Evolutionary conservation across 2,888 invertebrate genomes (phyloP).

Genomic region (Thumatha senex): DNA sequence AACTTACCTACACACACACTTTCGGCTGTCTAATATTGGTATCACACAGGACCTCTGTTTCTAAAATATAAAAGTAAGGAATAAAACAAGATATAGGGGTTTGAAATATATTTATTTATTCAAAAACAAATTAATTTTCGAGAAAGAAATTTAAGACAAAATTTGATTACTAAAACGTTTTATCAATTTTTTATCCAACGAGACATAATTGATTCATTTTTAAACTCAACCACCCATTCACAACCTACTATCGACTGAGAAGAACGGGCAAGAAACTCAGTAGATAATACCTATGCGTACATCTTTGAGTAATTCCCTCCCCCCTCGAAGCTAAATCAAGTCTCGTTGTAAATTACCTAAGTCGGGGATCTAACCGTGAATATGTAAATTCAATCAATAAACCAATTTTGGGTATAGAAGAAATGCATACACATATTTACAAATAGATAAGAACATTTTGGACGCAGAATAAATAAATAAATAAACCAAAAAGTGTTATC

Average conservation of each 20-base stretch:
- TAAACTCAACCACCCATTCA: constrained; percentile 61
- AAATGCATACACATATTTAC: too few relatives aligned
- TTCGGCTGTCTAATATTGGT: too few relatives aligned
- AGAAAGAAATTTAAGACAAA: too few relatives aligned
- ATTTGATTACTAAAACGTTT: too few relatives aligned
- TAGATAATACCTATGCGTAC: constrained; percentile 27
- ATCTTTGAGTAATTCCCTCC: background rate
- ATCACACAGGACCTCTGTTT: too few relatives aligned
- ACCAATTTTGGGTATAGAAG: too few relatives aligned
- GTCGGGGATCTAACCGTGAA: constrained; percentile 26
- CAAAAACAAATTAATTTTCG: background rate
- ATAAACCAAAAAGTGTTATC: too few relatives aligned
- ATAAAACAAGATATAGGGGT: constrained; percentile 53
- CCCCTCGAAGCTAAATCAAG: background rate
- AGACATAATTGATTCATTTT: constrained; percentile 8
- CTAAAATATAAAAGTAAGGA: constrained; percentile 7
- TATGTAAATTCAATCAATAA: too few relatives aligned
- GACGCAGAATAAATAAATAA: too few relatives aligned
- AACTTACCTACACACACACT: too few relatives aligned
- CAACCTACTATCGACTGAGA: constrained; percentile 69
- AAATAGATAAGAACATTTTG: too few relatives aligned
- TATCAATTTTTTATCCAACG: background rate
- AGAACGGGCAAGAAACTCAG: constrained; percentile 80
- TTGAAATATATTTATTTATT: constrained; percentile 31
- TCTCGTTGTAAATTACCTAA: constrained; percentile 17